Evolutionary conservation across 2,888 invertebrate genomes (phyloP).

Genomic region (Meta bourneti): DNA sequence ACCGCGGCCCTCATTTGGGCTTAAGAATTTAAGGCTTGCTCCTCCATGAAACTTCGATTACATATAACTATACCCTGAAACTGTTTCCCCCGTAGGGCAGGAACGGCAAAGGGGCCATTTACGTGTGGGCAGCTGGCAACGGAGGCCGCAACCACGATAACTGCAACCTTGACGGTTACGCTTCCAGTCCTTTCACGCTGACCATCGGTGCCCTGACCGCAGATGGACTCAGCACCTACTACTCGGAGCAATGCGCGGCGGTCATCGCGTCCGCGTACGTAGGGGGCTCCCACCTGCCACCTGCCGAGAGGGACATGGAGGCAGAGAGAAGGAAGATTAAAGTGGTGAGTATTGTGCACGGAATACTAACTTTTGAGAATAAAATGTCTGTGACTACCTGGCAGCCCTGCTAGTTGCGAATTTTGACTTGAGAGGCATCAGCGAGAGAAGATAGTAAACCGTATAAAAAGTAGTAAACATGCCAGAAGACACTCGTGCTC

Average conservation of each 20-base stretch:
- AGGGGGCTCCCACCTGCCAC: conserved; percentile 75
- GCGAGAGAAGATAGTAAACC: no score
- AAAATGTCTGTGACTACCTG: neutral
- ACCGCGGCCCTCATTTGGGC: no score
- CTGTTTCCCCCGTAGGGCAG: conserved; percentile 83
- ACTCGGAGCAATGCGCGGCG: conserved; percentile 78
- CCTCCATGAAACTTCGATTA: neutral
- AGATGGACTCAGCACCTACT: conserved; percentile 77
- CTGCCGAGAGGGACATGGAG: neutral
- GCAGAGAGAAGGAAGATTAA: conserved; percentile 61
- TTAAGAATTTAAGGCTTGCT: neutral
- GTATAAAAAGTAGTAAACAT: no score
- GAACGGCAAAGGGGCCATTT: conserved; percentile 90
- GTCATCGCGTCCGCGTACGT: conserved; percentile 78
- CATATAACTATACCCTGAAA: neutral
- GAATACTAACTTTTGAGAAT: neutral
- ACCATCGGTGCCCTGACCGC: conserved; percentile 86
- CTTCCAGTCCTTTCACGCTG: conserved; percentile 90
- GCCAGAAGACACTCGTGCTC: no score
- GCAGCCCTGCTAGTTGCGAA: no score
- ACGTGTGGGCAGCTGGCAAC: conserved; percentile 96
- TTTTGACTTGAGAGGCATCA: no score
- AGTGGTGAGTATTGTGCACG: conserved; percentile 70
- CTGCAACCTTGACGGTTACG: conserved; percentile 95
- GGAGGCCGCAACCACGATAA: conserved; percentile 91